Evolutionary conservation across 2,888 invertebrate genomes (phyloP).

Genomic region (Orchesella flavescens): DNA sequence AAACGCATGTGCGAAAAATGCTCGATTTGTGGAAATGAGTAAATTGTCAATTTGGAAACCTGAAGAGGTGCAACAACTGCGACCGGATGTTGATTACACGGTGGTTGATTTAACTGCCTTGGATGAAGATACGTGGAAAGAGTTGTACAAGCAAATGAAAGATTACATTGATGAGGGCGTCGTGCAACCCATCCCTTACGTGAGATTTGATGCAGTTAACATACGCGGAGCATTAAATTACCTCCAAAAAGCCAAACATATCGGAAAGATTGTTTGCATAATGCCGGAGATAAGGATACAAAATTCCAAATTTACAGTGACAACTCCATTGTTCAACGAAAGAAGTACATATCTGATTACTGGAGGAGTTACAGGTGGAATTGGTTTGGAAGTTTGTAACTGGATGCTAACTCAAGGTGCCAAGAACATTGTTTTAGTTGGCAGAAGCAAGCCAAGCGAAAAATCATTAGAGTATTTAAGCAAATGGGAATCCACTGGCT

Average conservation of each 20-base stretch:
- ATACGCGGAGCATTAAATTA: slow-evolving; percentile 46
- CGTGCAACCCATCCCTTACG: slow-evolving; percentile 46
- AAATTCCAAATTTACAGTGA: slow-evolving; percentile 3
- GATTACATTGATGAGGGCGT: background rate
- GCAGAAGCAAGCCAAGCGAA: slow-evolving; percentile 23
- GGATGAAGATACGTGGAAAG: background rate
- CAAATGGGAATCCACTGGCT: slow-evolving; percentile 12
- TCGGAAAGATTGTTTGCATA: slow-evolving; percentile 54
- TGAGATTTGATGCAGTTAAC: slow-evolving; percentile 43
- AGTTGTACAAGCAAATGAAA: background rate
- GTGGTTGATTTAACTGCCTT: slow-evolving; percentile 35
- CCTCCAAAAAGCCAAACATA: slow-evolving; percentile 57
- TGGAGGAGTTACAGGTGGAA: slow-evolving; percentile 50
- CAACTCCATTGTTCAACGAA: slow-evolving; percentile 27
- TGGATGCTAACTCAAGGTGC: slow-evolving; percentile 58
- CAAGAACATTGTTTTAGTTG: slow-evolving; percentile 38
- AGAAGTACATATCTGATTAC: slow-evolving; percentile 39
- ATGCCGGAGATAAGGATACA: slow-evolving; percentile 37
- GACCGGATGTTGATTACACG: slow-evolving; percentile 56
- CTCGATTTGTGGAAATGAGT: slow-evolving; percentile 60
- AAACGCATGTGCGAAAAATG: slow-evolving; percentile 6
- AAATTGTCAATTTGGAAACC: slow-evolving; percentile 40
- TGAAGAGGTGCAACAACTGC: slow-evolving; percentile 45
- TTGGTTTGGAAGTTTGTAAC: slow-evolving; percentile 58
- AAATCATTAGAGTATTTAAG: slow-evolving; percentile 20